phyloP scores from a whole-genome alignment of 2,797 vertebrate genomes.

The Falco columbarius region DNA sequence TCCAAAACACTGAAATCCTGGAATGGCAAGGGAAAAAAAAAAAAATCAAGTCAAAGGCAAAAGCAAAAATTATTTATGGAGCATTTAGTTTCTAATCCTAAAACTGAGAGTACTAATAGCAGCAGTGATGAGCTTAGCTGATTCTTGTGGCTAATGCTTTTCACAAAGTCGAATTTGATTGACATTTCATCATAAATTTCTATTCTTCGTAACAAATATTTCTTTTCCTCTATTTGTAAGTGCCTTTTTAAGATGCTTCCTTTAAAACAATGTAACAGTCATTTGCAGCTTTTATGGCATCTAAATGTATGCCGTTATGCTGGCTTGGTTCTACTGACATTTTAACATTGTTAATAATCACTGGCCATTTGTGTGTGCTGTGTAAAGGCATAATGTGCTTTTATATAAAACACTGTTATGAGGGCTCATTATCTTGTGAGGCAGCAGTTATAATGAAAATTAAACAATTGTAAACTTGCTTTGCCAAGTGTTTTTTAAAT shows the following conservation, averaged over 20 bases:
- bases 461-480: constrained; percentile 66
- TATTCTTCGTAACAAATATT: neutral
- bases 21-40: neutral
- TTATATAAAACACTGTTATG: constrained; percentile 70
- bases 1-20: constrained; percentile 35
- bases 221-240: constrained; percentile 35
- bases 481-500: constrained; percentile 43
- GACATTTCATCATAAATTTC: constrained; percentile 37
- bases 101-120: neutral
- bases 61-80: constrained; percentile 31
- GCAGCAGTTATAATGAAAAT: constrained; percentile 69
- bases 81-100: neutral
- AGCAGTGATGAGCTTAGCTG: neutral
- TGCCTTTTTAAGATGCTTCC: constrained; percentile 24
- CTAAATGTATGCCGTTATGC: constrained; percentile 53
- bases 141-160: constrained; percentile 2
- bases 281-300: constrained; percentile 59
- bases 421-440: constrained; percentile 62
- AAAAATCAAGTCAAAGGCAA: neutral
- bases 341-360: constrained; percentile 68
- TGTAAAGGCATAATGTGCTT: constrained; percentile 54
- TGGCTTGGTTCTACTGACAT: constrained; percentile 43
- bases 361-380: constrained; percentile 59
- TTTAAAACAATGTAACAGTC: constrained; percentile 51
- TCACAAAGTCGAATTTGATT: constrained; percentile 17